These are phyloP conservation scores for Pungitius pungitius DNA, from an alignment of 2,113 vertebrate species.

Conservation along the genomic window DNA sequence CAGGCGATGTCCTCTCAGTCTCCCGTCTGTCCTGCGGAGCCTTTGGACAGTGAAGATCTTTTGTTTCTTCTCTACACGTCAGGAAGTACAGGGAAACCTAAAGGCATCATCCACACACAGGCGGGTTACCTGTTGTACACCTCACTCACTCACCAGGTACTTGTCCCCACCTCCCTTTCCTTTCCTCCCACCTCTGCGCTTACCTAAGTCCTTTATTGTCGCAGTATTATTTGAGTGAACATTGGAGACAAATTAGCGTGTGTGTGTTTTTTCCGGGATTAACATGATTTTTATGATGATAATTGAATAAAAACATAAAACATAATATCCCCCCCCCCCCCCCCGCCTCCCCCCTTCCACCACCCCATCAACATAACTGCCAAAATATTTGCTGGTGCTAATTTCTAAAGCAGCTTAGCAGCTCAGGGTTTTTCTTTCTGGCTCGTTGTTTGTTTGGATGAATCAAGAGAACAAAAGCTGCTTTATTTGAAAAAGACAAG, in stretches of 20 bases:
- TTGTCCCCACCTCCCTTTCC: background rate
- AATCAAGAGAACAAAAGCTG: constrained; percentile 62
- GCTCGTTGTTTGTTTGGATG: constrained; percentile 36
- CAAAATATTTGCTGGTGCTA: constrained; percentile 48
- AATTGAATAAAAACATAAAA: constrained; percentile 42
- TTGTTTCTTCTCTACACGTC: constrained; percentile 93
- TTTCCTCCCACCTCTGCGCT: background rate
- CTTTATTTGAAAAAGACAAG: constrained; percentile 52
- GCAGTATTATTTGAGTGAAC: too few species aligned
- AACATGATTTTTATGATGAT: constrained; percentile 41
- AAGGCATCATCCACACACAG: constrained; percentile 91
- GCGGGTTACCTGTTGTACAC: constrained; percentile 91
- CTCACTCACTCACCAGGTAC: constrained; percentile 87
- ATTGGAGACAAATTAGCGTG: constrained; percentile 33
- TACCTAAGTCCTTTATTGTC: background rate
- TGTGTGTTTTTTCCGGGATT: background rate
- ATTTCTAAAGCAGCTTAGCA: constrained; percentile 73
- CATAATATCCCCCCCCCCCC: background rate
- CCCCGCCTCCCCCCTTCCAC: too few species aligned
- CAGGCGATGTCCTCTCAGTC: constrained; percentile 88
- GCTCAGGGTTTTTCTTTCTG: constrained; percentile 39
- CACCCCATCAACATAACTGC: too few species aligned
- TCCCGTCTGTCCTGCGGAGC: constrained; percentile 81
- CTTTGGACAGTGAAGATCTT: constrained; percentile 89
- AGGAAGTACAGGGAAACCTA: constrained; percentile 90